Evolutionary conservation across 2,113 vertebrate genomes (phyloP), one percentile per base, ranked within the genome.

Genomic region (Alaudala cheleensis): DNA sequence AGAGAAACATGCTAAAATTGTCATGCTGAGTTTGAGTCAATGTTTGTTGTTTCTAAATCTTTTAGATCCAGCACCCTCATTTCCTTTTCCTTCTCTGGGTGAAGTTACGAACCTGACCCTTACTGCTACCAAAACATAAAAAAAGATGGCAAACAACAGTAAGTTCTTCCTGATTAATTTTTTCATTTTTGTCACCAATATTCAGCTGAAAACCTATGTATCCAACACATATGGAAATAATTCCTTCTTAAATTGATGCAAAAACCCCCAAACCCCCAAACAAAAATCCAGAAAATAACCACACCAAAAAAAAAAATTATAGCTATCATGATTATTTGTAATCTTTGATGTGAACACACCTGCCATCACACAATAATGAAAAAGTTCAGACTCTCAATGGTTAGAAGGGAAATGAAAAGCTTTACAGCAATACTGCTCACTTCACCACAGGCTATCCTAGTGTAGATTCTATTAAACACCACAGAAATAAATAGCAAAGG

Each of bases 261-360:
- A 72, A 49, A 22, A 0, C 3, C 3, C 6, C 11, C 14, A 45
- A 11, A 10, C 2, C 3, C n/a, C n/a, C n/a, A n/a, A n/a, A 47
- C 5, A 11, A 42, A 88, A 49, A 39, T 19, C 7, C 10, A 15
- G 13, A 14, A 81, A 51, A 20, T 53, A 7, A 2, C 3, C 3
- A 3, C 37, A 37, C 37, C n/a, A n/a, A 22, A 8, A 72, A 73
- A 5, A 8, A 19, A 16, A 56, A 47, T 33, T 51, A 37, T 2
- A 66, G 12, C 5, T 79, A 29, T 20, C 11, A 2, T 8, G 2
- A 64, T 64, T 56, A 60, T 83, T 64, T 56, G 10, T 39, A 39
- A 24, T 23, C 11, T 81, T 65, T 58, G 31, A 31, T 60, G 17
- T 25, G 20, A 81, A 62, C 12, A 62, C 23, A 37, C 4, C 47